Evolutionary conservation across 2,888 invertebrate species (phyloP), one percentile per base, ranked within the genome.

Genomic region (Autographa pulchrina): DNA sequence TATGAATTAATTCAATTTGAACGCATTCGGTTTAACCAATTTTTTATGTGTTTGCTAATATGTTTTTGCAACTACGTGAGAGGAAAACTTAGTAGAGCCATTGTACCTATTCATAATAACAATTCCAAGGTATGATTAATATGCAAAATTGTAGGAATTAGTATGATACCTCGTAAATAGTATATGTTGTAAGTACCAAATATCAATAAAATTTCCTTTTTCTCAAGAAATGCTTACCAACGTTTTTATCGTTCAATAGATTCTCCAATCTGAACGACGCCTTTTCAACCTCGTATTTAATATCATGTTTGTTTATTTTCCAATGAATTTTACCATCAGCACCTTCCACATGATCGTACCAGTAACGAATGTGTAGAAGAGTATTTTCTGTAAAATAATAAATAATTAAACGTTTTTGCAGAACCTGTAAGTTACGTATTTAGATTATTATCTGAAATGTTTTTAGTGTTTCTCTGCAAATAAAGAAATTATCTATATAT

Each of bases 271-370:
- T 86, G 58, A 93, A 94, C 14, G 84, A 80, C 2, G 92, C 93
- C 69, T 86, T 91, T 68, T 91, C 92, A 0, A 93, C 90, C 74
- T 92, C 90, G 63, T 93, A 93, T 75, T 91, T 91, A 61, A 93
- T 90, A 62, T 93, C 92, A 59, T 92, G 89, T 77, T 92, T 92
- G 6, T 82, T 86, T 59, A 93, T 92, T 68, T 92, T 91, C 93
- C 94, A 93, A 71, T 93, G 87, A 32, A 92, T 85, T 85, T 92
- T 89, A 0, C 91, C 92, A 70, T 93, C 92, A 0, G 84, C 83
- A 0, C 87, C 86, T 72, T 85, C 83, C 0, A 91, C 83, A 56
- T 92, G 88, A 25, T 93, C 91, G 65, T 93, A 93, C 92, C 92
- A 93, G 65, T 90, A 90, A 14, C 89, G 85, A 14, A 93, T 89